Base-by-base conservation (phyloP, 1,140 invertebrate species). In the Lerema accius region DNA sequence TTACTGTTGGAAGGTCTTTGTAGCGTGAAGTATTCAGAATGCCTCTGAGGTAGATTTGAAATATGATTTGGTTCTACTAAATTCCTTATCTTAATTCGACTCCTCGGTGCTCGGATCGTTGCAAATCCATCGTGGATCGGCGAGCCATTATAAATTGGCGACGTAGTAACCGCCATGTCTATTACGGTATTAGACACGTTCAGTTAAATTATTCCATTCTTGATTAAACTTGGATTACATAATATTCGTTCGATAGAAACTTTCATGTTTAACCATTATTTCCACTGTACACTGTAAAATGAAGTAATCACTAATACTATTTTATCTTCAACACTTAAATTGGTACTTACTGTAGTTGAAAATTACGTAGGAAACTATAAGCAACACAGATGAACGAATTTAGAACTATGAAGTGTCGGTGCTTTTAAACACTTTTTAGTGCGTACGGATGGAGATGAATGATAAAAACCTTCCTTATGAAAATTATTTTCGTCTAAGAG, bases 121-220 rank as follows among this genome's bases (percentile, higher is more conserved):
- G 95, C 95, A 86, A 96, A 96, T 37, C 95, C 95, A 82, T 96
- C 95, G 82, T 96, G 94, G 10, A 96, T 93, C 39, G 94, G 93
- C 58, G 93, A 93, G 51, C 92, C 92, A 76, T 92, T 80, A 80
- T 91, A 88, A 67, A 91, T 78, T 61, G 78, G 63, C 64, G 89
- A 78, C 61, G 91, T 79, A 51, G 89, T 90, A 40, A 86, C 87
- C 13, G 88, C 87, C 89, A 91, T 91, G 6, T 82, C 69, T 26
- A 50, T 39, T 55, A 62, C 46, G 58, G 32, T 76, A 49, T 66
- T 69, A 59, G 42, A 26, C 9, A 58, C 53, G 15, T 15, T 32
- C 32, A 32, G 26, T 15, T 43, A 35, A 13, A 17, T 35, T 45
- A 14, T 40, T 56, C 15, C 42, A 42, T 10, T 23, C 14, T 56